Percentiles rank a stretch among this genome's conserved stretches.
Evolutionary conservation across 1,140 invertebrate genomes (phyloP).

Genomic region (Sinella curviseta): DNA sequence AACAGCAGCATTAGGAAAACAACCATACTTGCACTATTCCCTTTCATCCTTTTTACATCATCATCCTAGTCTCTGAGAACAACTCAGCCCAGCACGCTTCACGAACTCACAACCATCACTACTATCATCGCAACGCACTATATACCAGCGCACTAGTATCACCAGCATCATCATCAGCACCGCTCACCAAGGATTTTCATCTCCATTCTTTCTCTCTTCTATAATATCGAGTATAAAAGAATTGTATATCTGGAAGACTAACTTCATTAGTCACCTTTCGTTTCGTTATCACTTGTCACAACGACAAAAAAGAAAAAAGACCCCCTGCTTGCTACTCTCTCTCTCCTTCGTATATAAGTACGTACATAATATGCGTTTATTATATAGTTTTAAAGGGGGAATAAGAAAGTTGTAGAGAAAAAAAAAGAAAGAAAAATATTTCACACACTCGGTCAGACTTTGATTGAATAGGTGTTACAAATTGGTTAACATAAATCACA

Average conservation of each 20-base stretch:
- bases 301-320: conserved; percentile 39
- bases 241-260: conserved; percentile 40
- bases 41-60: background rate
- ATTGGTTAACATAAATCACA: conserved; percentile 49
- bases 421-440: conserved; percentile 41
- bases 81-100: background rate
- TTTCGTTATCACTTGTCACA: conserved; percentile 52
- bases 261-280: conserved; percentile 56
- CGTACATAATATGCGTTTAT: background rate
- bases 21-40: conserved; percentile 1
- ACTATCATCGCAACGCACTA: background rate
- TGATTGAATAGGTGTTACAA: conserved; percentile 51
- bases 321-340: conserved; percentile 28
- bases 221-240: conserved; percentile 14
- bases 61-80: background rate
- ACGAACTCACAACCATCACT: background rate
- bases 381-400: background rate
- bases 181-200: background rate
- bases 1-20: background rate
- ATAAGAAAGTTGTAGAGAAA: conserved; percentile 6
- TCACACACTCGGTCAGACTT: conserved; percentile 45
- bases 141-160: background rate
- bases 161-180: background rate
- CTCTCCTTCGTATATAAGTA: background rate
- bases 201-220: background rate